Conservation (phyloP, 2,113 vertebrate genomes). For the Hippocampus comes region DNA sequence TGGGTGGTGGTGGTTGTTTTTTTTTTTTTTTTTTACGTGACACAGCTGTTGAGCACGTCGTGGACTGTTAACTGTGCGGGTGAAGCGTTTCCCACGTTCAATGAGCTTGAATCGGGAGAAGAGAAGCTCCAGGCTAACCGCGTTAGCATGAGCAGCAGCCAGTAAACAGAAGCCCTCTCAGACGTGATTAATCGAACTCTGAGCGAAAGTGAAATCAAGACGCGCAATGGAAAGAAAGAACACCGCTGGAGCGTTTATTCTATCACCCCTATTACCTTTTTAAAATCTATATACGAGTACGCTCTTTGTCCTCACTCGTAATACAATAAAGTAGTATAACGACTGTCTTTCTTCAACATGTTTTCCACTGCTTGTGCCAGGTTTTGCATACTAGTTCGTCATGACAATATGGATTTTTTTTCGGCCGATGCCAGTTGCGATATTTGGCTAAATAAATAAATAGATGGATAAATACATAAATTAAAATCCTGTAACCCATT, state of each 20-base stretch:
- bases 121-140: background rate
- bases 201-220: constrained; percentile 2
- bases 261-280: background rate
- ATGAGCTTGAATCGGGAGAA: background rate
- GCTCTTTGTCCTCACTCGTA: background rate
- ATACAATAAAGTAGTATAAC: background rate
- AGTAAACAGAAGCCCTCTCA: constrained; percentile 1
- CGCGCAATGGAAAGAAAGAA: background rate
- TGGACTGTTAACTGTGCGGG: background rate
- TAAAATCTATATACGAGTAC: background rate
- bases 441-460: no score
- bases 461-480: no score
- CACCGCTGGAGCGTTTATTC: background rate
- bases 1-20: background rate
- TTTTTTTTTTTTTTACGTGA: background rate
- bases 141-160: constrained; percentile 3
- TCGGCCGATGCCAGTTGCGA: no score
- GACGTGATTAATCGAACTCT: constrained; percentile 20
- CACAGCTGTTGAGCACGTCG: background rate
- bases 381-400: no score
- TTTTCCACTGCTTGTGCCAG: background rate
- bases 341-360: background rate
- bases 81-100: background rate
- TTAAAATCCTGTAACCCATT: no score
- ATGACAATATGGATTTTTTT: no score